These are phyloP conservation scores for Philereme vetulata DNA, from an alignment of 2,888 invertebrate genomes.

Conservation along the genomic window DNA sequence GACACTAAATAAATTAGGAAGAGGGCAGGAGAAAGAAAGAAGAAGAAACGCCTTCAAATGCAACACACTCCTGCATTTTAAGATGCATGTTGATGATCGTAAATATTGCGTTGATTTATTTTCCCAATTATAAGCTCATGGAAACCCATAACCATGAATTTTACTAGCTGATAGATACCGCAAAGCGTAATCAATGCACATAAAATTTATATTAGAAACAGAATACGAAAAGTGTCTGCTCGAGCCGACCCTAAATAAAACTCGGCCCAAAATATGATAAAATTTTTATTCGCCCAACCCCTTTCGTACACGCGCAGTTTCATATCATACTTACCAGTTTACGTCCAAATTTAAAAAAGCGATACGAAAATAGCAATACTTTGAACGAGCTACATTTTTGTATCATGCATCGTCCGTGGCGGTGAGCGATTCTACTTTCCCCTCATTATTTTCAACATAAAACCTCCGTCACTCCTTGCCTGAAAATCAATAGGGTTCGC, in stretches of 20 bases:
- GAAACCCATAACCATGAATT: not conserved
- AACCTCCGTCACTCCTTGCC: conserved; percentile 35
- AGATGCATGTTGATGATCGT: too few species aligned
- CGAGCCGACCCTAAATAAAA: conserved; percentile 15
- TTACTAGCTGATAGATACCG: not conserved
- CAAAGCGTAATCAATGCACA: not conserved
- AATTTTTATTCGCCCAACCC: conserved; percentile 19
- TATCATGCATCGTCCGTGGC: conserved; percentile 35
- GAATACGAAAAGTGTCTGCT: conserved; percentile 2
- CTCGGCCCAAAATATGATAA: conserved; percentile 21
- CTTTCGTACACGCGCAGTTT: conserved; percentile 18
- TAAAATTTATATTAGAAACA: not conserved
- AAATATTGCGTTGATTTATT: too few species aligned
- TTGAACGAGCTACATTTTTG: conserved; percentile 13
- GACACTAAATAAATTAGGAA: too few species aligned
- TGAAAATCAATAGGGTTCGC: conserved; percentile 59
- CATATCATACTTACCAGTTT: conserved; percentile 14
- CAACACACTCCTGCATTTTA: too few species aligned
- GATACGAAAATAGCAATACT: conserved; percentile 19
- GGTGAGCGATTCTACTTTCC: conserved; percentile 38
- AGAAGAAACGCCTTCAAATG: too few species aligned
- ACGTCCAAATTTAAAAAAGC: conserved; percentile 18
- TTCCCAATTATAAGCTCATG: too few species aligned
- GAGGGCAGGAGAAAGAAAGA: too few species aligned
- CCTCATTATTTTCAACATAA: conserved; percentile 52